These are phyloP conservation scores for Stenolophus ochropezus DNA, from an alignment of 2,888 invertebrate species.

Conservation along the genomic window DNA sequence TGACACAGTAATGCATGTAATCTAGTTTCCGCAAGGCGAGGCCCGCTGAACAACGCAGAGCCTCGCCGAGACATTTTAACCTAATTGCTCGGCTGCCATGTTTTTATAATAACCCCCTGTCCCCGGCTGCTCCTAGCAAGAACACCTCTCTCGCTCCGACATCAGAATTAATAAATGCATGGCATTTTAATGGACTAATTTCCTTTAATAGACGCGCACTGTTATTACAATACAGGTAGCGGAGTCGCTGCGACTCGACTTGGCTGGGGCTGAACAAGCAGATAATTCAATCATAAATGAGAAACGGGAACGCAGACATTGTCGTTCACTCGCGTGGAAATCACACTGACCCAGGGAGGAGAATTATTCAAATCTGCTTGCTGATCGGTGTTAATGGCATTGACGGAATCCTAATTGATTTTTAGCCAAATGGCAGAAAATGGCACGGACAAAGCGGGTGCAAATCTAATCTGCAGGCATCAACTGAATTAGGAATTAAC, in stretches of 20 bases:
- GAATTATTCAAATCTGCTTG: slow-evolving; percentile 57
- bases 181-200: slow-evolving; percentile 65
- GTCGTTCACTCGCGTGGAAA: slow-evolving; percentile 40
- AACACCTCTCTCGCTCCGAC: slow-evolving; percentile 58
- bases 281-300: slow-evolving; percentile 64
- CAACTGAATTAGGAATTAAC: slow-evolving; percentile 72
- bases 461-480: slow-evolving; percentile 72
- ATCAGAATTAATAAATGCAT: slow-evolving; percentile 65
- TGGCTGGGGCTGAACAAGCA: slow-evolving; percentile 54
- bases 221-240: slow-evolving; percentile 65
- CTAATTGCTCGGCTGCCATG: slow-evolving; percentile 66
- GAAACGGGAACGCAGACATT: slow-evolving; percentile 48
- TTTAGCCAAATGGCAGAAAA: slow-evolving; percentile 74
- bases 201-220: slow-evolving; percentile 64
- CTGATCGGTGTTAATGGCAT: slow-evolving; percentile 58
- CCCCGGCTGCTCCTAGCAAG: slow-evolving; percentile 11
- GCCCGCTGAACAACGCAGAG: slow-evolving; percentile 1
- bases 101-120: slow-evolving; percentile 64
- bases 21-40: slow-evolving; percentile 67
- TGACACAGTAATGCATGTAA: slow-evolving; percentile 71
- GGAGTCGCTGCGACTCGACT: slow-evolving; percentile 34
- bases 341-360: slow-evolving; percentile 15
- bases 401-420: slow-evolving; percentile 70
- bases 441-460: slow-evolving; percentile 69
- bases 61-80: slow-evolving; percentile 64